Evolutionary conservation across 2,113 vertebrate genomes (phyloP).

Genomic region (Telmatochromis sp.): DNA sequence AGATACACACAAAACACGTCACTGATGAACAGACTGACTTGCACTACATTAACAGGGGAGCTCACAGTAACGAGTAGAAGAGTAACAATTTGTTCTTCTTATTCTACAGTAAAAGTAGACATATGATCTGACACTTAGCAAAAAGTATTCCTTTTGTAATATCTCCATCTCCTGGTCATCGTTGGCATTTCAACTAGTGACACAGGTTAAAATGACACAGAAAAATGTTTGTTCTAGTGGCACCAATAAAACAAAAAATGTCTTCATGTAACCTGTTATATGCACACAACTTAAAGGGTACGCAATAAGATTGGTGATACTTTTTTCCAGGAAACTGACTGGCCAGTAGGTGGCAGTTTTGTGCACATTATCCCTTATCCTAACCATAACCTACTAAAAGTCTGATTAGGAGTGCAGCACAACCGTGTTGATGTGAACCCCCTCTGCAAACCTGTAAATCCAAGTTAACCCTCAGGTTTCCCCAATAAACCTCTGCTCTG

Average conservation of each 20-base stretch:
- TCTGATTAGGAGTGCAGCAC: background rate
- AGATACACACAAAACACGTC: background rate
- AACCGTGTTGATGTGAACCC: background rate
- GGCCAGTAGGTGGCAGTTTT: background rate
- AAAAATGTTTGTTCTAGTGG: background rate
- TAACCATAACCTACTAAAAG: background rate
- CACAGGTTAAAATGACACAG: background rate
- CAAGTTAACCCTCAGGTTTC: background rate
- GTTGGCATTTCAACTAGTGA: background rate
- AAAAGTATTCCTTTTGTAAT: background rate
- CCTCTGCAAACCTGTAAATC: background rate
- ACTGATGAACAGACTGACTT: background rate
- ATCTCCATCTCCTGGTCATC: constrained; percentile 42
- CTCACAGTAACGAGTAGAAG: background rate
- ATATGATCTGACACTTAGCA: background rate
- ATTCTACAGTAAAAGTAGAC: background rate
- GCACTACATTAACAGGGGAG: background rate
- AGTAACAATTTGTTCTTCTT: background rate
- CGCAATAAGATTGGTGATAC: background rate
- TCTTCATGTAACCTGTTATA: background rate
- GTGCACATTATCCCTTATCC: background rate
- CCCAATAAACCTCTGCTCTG: background rate
- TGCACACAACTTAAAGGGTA: background rate
- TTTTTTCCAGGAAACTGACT: background rate
- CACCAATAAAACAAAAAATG: background rate